phyloP scores from a whole-genome alignment of 2,797 vertebrate species.

The Pseudochirops corinnae region DNA sequence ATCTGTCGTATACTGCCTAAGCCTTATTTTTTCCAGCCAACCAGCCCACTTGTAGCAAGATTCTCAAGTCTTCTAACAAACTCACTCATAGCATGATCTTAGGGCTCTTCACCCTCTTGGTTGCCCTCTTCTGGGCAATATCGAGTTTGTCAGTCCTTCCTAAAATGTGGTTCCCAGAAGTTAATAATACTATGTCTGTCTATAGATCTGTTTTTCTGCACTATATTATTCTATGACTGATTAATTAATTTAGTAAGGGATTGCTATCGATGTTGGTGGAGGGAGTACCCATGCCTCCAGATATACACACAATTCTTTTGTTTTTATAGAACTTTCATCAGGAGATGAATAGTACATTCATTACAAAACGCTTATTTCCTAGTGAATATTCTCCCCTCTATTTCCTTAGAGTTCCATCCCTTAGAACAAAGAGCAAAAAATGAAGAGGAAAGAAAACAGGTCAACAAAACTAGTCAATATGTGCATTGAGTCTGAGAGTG shows the following conservation, averaged over 20 bases:
- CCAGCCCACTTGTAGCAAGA: no score
- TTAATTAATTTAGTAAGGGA: background rate
- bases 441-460: background rate
- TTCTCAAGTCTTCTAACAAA: background rate
- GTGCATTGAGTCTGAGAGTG: background rate
- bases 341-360: background rate
- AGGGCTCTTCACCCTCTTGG: background rate
- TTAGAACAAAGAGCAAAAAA: background rate
- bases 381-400: background rate
- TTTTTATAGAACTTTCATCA: background rate
- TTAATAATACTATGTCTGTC: background rate
- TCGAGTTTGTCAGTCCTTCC: background rate
- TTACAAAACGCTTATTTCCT: background rate
- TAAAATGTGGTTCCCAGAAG: background rate
- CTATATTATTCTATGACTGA: background rate
- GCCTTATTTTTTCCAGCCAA: background rate
- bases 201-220: background rate
- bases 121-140: background rate
- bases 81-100: background rate
- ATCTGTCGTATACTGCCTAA: background rate
- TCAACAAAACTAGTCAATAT: background rate
- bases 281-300: background rate
- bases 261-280: background rate
- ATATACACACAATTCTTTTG: background rate
- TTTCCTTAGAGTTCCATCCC: no score